Evolutionary conservation across 2,797 vertebrate species (phyloP), one percentile per base, ranked within the genome.

Genomic region (Labeo calbasu): DNA sequence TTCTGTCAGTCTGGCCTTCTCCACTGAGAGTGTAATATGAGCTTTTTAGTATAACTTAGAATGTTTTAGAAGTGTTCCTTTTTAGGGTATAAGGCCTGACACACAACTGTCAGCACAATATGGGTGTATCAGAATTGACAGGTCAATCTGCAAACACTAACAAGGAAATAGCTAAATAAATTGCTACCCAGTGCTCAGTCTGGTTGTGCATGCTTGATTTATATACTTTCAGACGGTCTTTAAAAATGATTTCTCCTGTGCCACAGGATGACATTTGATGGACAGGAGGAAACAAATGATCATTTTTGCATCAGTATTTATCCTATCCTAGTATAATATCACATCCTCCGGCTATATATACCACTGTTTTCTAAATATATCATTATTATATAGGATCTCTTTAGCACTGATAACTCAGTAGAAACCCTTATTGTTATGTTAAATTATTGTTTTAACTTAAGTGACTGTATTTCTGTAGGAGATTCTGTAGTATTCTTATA

Each of bases 51-150:
- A 15, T 15, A 59, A 21, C n/a, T 23, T 59, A 40, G 9, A 40
- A 40, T 68, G 40, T 40, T 68, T 68, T 21, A 55, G 28, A 36
- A 15, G 63, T 36, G 14, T 68, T 65, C 15, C 25, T 65, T 65
- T 17, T 65, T 17, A 19, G 11, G 2, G 19, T 13, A 43, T 69
- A 43, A 21, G 19, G 4, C 19, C 21, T 71, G 69, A 71, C 69
- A 25, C 46, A 72, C n/a, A 23, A 23, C 69, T 72, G 46, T 72
- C 43, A 50, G 12, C 69, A 23, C 43, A 14, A 28, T 72, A 15
- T 72, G n/a, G 48, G 15, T 50, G 13, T 23, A 25, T 72, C 70
- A 72, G 43, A 23, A 50, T 15, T 72, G 46, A 70, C 70, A 72
- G 70, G n/a, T 51, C 69, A 71, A 71, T 71, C 69, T 48, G 69